A percentile compares a stretch with the other conserved stretches of the same genome.
Conservation (phyloP, 1,140 invertebrate species). For the Penaeus vannamei region DNA sequence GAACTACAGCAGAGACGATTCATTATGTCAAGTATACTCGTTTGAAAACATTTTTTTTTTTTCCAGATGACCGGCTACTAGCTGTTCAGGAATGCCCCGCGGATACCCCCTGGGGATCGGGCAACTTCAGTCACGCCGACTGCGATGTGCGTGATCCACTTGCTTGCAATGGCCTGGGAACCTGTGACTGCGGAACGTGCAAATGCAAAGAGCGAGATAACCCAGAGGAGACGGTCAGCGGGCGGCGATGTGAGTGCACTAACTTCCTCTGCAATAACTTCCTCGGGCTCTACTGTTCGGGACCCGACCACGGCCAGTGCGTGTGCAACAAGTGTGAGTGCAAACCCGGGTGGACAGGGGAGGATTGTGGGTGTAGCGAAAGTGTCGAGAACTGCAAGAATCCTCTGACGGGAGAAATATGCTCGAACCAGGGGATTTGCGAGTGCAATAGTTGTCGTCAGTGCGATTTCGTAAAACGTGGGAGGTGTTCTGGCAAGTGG, state of each 20-base stretch:
- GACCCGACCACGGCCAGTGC: conserved; percentile 81
- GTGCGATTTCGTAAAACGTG: too few species aligned
- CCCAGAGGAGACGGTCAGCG: conserved; percentile 77
- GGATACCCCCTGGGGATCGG: conserved; percentile 41
- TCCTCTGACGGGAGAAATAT: conserved; percentile 67
- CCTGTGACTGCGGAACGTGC: conserved; percentile 86
- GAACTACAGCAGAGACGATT: too few species aligned
- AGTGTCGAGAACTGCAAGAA: conserved; percentile 73
- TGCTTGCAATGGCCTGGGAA: conserved; percentile 81
- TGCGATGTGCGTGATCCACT: not conserved
- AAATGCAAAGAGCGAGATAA: conserved; percentile 78
- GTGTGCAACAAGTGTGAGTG: conserved; percentile 86
- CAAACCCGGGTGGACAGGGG: conserved; percentile 72
- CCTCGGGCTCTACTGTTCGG: conserved; percentile 86
- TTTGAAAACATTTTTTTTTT: too few species aligned
- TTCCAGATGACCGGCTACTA: too few species aligned
- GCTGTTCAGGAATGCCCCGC: conserved; percentile 4
- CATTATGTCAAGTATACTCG: too few species aligned
- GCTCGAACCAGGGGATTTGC: too few species aligned
- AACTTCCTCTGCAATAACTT: conserved; percentile 97
- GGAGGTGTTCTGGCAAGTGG: too few species aligned
- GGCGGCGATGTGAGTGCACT: conserved; percentile 93
- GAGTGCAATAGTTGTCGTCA: too few species aligned
- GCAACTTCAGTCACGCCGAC: conserved; percentile 32
- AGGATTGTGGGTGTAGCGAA: conserved; percentile 74